Conservation (phyloP, 2,888 invertebrate species). For the Anthophora plumipes region DNA sequence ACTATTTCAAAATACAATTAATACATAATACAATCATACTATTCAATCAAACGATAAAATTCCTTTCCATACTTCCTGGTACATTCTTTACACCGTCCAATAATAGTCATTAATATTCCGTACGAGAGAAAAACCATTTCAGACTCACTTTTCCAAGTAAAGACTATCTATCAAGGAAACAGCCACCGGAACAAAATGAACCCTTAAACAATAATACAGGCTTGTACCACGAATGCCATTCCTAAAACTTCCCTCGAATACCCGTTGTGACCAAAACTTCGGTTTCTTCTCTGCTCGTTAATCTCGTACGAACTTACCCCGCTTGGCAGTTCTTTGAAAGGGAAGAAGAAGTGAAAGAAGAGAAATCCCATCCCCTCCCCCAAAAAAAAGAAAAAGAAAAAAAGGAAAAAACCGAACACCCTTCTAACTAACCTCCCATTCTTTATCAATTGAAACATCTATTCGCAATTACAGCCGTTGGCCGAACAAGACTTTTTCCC, state of each 20-base stretch:
- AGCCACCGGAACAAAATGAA: not conserved
- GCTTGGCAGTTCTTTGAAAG: not conserved
- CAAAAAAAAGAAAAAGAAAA: not conserved
- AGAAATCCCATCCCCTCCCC: no score
- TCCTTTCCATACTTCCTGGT: no score
- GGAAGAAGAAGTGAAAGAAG: not conserved
- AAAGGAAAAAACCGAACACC: not conserved
- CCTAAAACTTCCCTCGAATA: not conserved
- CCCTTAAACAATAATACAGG: constrained; percentile 15
- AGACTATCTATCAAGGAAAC: no score
- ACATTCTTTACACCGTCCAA: not conserved
- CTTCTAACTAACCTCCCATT: not conserved
- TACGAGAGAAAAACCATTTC: not conserved
- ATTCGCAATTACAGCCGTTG: not conserved
- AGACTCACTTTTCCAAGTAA: not conserved
- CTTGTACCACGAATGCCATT: not conserved
- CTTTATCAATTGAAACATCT: constrained; percentile 26
- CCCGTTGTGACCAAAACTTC: not conserved
- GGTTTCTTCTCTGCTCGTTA: constrained; percentile 16
- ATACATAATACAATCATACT: no score
- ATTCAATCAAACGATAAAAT: no score
- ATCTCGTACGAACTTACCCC: constrained; percentile 21
- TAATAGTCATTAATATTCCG: not conserved
- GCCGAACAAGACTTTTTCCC: not conserved
- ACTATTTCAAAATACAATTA: no score